These are phyloP conservation scores for Pelobates fuscus DNA, from an alignment of 2,113 vertebrate species.

Conservation along the genomic window DNA sequence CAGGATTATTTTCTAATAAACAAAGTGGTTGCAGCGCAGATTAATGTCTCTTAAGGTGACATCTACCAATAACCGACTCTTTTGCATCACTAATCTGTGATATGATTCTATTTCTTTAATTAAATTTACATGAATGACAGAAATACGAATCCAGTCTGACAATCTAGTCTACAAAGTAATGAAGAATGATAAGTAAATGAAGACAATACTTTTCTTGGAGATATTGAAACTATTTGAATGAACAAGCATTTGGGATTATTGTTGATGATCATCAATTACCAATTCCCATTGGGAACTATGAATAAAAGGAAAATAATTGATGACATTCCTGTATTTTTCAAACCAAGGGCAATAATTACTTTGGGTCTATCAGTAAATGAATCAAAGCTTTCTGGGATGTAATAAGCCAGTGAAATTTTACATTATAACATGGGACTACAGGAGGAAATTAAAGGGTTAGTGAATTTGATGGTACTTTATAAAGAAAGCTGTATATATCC, in stretches of 20 bases:
- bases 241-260: slow-evolving; percentile 12
- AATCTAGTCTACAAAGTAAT: neutral
- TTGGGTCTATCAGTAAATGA: no score
- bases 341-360: neutral
- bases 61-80: neutral
- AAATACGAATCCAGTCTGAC: neutral
- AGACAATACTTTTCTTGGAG: neutral
- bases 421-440: no score
- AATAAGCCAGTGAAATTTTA: no score
- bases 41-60: slow-evolving; percentile 7
- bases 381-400: no score
- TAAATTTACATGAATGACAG: slow-evolving; percentile 4
- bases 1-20: slow-evolving; percentile 32
- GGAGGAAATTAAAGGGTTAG: no score
- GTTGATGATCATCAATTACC: slow-evolving; percentile 18
- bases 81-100: neutral
- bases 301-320: neutral
- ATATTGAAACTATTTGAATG: neutral
- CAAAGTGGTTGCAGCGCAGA: slow-evolving; percentile 19
- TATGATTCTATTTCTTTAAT: slow-evolving; percentile 3
- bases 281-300: neutral
- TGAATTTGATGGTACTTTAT: no score
- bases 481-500: no score
- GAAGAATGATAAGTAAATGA: neutral
- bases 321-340: neutral